Base-by-base conservation (phyloP, 2,888 invertebrate genomes). In the Xestia rhomboidea region DNA sequence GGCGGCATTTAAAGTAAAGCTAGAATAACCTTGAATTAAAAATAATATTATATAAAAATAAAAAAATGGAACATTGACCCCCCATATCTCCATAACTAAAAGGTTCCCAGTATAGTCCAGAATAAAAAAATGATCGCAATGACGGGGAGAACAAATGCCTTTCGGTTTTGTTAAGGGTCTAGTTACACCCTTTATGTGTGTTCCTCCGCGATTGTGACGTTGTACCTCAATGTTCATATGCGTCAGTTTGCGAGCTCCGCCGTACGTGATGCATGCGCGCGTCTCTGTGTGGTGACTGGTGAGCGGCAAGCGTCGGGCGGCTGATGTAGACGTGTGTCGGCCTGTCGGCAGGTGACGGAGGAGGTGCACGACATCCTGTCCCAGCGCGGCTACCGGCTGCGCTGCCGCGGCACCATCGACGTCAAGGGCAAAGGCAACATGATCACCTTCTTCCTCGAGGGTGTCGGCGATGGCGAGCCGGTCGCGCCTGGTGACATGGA, bases 381-480 rank as follows among this genome's bases (percentile, higher is more conserved):
- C 86, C 94, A 97, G 27, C 98, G 98, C 78, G 99, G 99, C 62
- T 99, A 98, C 95, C 97, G 97, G 60, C 96, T 99, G 63, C 98
- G 97, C 46, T 99, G 99, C 94, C 97, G 99, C 8, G 99, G 99
- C 30, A 97, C 97, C 81, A 98, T 99, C 73, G 98, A 98, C 90
- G 99, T 99, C 24, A 99, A 99, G 95, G 99, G 99, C 76, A 99
- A 99, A 94, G 99, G 99, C 34, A 98, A 98, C 87, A 99, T 99
- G 99, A 97, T 98, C 83, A 99, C 99, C 0, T 99, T 98, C 95
- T 99, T 99, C 93, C 96, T 99, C 72, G 97, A 98, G 18, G 98
- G 97, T 7, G 73, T 94, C 21, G 95, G 95, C 1, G 92, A 93
- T 18, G 95, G 95, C 2, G 92, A 93, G 49, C 89, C 90, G 10